Base-by-base conservation (phyloP, 2,113 vertebrate genomes). In the Hiodon tergisus region DNA sequence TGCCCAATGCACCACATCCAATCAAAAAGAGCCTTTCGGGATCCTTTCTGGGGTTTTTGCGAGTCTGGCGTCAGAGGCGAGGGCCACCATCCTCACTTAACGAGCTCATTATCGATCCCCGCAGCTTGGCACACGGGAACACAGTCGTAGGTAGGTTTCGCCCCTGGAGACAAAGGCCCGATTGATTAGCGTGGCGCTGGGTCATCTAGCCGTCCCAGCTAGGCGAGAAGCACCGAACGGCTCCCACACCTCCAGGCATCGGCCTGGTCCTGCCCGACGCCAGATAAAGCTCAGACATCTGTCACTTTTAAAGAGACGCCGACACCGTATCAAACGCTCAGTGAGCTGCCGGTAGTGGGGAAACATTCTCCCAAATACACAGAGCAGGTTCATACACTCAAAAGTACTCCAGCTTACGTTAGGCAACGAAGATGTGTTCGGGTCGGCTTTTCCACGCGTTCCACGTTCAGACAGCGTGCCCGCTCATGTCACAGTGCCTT, bases 1-100 rank as follows among this genome's bases (percentile, higher is more conserved):
- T 83, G 83, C 84, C 77, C 81, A 85, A 70, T 73, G 72, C 52
- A 53, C 76, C 73, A 79, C 83, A 75, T 48, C 83, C 83, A 84
- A 85, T 85, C 79, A 81, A 75, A 78, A 47, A 11, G 74, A 76
- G 78, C 78, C 73, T 77, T 80, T 79, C 16, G 69, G 72, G 81
- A 58, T 82, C 84, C 87, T 83, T 86, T 79, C 79, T 77, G 58
- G 31, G 31, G 31, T 31, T 31, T 31, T 72, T 4, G 77, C 73
- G 55, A 62, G 68, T 77, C 73, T 52, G 79, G 78, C 77, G 81
- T 14, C 9, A 60, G 66, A 52, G 14, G 5, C 10, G 65, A 13
- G 10, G 72, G 61, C 17, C 53, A 54, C 53, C 17, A 58, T 55
- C 63, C 31, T 3, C 54, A 11, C 65, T 59, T 48, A 52, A 51